Evolutionary conservation across 2,797 vertebrate genomes (phyloP).

Genomic region (Dromococcyx pavoninus): DNA sequence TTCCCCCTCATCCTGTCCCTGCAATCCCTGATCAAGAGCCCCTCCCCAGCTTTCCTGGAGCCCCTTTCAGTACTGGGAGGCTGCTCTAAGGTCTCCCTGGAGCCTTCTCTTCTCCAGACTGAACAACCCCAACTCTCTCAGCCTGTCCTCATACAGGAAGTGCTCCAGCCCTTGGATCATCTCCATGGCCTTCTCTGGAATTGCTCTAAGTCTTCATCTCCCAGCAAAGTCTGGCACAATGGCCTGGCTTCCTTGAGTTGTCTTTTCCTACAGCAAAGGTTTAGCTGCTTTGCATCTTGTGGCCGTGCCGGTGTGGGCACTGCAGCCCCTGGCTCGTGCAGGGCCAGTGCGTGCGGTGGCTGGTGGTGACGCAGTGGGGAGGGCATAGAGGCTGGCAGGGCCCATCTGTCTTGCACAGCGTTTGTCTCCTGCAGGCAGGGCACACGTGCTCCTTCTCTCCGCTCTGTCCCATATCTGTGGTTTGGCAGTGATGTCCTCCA

Average conservation of each 20-base stretch:
- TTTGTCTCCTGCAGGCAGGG: not conserved
- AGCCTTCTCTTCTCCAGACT: no score
- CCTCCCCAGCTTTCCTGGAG: no score
- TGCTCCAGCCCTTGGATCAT: no score
- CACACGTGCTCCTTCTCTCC: fast-evolving
- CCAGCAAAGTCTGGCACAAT: not conserved
- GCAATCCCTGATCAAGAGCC: no score
- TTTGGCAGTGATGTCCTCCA: not conserved
- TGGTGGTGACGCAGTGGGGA: not conserved
- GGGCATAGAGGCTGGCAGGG: not conserved
- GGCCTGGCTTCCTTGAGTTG: not conserved
- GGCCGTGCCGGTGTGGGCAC: not conserved
- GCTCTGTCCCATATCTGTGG: not conserved
- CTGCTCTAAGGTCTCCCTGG: no score
- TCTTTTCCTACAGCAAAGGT: not conserved
- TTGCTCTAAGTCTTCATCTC: no score
- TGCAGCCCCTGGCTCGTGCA: not conserved
- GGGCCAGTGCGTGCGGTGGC: no score
- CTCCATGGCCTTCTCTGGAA: no score
- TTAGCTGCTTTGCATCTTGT: not conserved
- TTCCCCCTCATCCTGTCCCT: no score
- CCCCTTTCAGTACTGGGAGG: no score
- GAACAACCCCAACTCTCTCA: no score
- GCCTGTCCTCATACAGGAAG: no score
- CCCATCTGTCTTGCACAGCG: not conserved